Conservation (phyloP, 2,797 vertebrate species). For the Mus minutoides region DNA sequence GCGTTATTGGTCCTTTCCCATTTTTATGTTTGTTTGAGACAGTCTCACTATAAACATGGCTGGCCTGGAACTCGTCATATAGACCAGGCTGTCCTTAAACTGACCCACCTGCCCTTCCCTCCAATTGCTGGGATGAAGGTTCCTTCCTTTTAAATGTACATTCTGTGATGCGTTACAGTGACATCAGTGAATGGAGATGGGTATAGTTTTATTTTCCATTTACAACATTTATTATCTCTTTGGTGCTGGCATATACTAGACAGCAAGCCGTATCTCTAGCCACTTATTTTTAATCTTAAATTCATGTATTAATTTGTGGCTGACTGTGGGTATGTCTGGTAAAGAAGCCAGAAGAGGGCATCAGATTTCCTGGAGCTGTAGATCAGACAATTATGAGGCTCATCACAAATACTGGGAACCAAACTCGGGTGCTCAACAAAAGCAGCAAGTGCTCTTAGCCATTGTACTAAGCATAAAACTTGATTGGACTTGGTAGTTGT, state of each 20-base stretch:
- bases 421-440: background rate
- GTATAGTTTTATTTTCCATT: slow-evolving; percentile 29
- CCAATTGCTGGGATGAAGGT: background rate
- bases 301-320: background rate
- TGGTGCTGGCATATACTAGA: background rate
- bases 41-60: background rate
- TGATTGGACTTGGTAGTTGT: slow-evolving; percentile 31
- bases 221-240: background rate
- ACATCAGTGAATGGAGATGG: background rate
- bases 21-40: background rate
- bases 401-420: background rate
- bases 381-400: background rate
- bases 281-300: background rate
- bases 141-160: background rate
- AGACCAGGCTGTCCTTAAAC: background rate
- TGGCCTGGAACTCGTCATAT: background rate
- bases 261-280: background rate
- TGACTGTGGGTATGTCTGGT: background rate
- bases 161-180: slow-evolving; percentile 20
- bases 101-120: background rate
- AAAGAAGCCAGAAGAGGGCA: background rate
- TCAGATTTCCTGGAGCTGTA: background rate
- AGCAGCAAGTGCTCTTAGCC: background rate
- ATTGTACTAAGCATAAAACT: slow-evolving; percentile 19
- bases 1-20: background rate